These are phyloP conservation scores for Steinernema scapterisci DNA, from an alignment of 2,888 invertebrate genomes.

Conservation along the genomic window DNA sequence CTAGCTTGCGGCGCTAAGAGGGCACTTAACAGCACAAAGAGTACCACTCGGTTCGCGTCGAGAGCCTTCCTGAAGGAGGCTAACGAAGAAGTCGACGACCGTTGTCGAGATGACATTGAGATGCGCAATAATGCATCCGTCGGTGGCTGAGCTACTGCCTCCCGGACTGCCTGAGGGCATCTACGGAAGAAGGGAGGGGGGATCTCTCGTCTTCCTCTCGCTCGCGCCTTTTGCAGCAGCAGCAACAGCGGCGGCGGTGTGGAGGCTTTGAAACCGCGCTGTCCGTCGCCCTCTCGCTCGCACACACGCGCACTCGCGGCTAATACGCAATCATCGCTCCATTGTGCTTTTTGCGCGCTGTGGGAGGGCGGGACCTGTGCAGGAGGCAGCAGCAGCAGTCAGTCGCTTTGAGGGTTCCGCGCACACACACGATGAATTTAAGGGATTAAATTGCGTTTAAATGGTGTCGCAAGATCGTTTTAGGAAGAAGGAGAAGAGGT, in stretches of 20 bases:
- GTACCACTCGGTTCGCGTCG: not conserved
- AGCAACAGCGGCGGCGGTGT: too few relatives aligned
- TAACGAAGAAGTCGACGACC: conserved; percentile 2
- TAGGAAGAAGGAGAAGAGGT: too few relatives aligned
- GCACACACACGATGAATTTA: not conserved
- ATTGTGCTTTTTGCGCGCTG: conserved; percentile 9
- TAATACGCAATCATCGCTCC: conserved; percentile 13
- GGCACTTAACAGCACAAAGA: not conserved
- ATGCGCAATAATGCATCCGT: conserved; percentile 20
- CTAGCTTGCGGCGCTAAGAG: not conserved
- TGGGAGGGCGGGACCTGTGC: not conserved
- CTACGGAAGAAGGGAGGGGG: not conserved
- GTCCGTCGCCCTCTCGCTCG: not conserved
- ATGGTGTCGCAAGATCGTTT: not conserved
- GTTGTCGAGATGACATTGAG: conserved; percentile 19
- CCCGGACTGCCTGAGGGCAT: conserved; percentile 25
- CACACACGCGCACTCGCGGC: not conserved
- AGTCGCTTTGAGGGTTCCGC: too few relatives aligned
- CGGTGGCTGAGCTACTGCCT: not conserved
- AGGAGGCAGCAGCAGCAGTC: too few relatives aligned
- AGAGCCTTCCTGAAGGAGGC: not conserved
- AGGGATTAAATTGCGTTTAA: conserved; percentile 2
- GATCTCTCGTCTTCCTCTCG: too few relatives aligned
- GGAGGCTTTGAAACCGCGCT: too few relatives aligned
- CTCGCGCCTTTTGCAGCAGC: too few relatives aligned